Base-by-base conservation (phyloP, 2,113 vertebrate genomes). In the Nansenia antarctica region DNA sequence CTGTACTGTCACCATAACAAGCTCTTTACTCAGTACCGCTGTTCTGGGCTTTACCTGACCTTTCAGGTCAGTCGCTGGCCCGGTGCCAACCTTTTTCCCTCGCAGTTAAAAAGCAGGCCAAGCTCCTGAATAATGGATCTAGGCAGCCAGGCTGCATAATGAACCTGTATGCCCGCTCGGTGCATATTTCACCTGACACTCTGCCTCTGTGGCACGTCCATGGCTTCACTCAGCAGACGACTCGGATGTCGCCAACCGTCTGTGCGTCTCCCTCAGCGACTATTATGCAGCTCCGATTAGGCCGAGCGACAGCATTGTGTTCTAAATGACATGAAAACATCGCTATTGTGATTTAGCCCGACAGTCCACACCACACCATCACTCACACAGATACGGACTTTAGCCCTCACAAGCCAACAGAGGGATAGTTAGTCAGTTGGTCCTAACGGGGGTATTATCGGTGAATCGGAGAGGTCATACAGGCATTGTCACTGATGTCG, bases 91-190 rank as follows among this genome's bases (percentile, higher is more conserved):
- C 60, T 70, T 85, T n/a, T n/a, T n/a, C n/a, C n/a, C n/a, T 84
- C 71, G 72, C 70, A n/a, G 80, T 83, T 83, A 76, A 82, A 87
- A 85, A 80, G 83, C 72, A 83, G 74, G 35, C 67, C 61, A n/a
- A 60, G 69, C 70, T 65, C n/a, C 69, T 92, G 63, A 92, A 92
- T 92, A 89, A 92, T 91, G 34, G 60, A 92, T 79, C 3, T 32
- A 42, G 31, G 47, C 30, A 42, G 31, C 42, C 30, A 42, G 49
- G 54, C 77, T 92, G 87, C 86, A 92, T 92, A 87, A 92, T 91
- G 90, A 62, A 92, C 85, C 79, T 82, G 80, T 77, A 87, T 87
- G 76, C 74, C 69, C 66, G 76, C 74, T 67, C 66, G 66, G 55
- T 78, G 68, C 81, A 84, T 86, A 82, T 82, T 87, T 84, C 86